These are phyloP conservation scores for Dusona sp. DNA, from an alignment of 2,888 invertebrate species.

Conservation along the genomic window DNA sequence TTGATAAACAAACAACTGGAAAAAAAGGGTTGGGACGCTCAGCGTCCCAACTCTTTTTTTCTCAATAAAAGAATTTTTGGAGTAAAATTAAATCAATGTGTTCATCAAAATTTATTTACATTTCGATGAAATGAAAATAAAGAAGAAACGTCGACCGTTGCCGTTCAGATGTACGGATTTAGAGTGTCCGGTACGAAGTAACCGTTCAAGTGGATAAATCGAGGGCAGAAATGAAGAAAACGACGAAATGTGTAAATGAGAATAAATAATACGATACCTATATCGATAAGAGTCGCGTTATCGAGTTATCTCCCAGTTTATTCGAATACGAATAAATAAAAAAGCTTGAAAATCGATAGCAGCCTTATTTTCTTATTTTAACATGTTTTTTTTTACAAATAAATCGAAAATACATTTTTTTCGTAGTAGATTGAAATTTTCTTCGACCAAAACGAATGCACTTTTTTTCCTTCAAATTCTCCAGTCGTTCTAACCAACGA, in stretches of 20 bases:
- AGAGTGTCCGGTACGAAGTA: slow-evolving; percentile 32
- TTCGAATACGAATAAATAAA: background rate
- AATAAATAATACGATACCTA: background rate
- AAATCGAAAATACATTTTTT: too few species aligned
- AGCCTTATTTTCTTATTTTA: background rate
- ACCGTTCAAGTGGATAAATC: background rate
- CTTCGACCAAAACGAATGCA: background rate
- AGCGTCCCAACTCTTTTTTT: too few species aligned
- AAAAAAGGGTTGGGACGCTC: too few species aligned
- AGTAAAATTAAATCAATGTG: background rate
- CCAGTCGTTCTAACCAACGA: background rate
- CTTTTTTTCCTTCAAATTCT: background rate
- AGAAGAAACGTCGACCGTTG: slow-evolving; percentile 27
- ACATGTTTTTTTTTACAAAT: too few species aligned
- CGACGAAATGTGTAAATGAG: background rate
- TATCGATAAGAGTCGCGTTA: background rate
- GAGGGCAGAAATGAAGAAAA: background rate
- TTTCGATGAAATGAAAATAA: slow-evolving; percentile 5
- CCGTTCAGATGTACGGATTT: slow-evolving; percentile 34
- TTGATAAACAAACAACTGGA: too few species aligned
- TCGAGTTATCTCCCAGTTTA: background rate
- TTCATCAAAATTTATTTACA: background rate
- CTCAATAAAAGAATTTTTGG: too few species aligned
- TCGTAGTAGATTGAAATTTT: too few species aligned
- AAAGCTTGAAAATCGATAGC: background rate